phyloP scores from a whole-genome alignment of 2,113 vertebrate species.

The Coptodon rendalli region DNA sequence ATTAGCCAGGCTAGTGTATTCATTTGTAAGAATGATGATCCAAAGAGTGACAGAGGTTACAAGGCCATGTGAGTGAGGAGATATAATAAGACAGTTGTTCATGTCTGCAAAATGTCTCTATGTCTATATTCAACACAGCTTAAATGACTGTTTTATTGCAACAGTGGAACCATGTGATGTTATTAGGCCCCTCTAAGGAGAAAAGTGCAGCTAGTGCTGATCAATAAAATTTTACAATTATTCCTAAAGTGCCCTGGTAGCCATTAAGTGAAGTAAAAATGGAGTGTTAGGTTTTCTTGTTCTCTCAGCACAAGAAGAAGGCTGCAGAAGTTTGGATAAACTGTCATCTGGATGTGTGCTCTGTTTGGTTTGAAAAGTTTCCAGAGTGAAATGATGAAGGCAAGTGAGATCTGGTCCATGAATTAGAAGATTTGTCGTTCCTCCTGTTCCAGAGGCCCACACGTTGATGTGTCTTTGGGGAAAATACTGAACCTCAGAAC shows the following conservation, averaged over 20 bases:
- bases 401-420: neutral
- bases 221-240: conserved; percentile 57
- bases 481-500: neutral
- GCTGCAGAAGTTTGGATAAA: conserved; percentile 12
- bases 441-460: neutral
- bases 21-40: conserved; percentile 34
- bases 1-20: conserved; percentile 18
- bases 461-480: neutral
- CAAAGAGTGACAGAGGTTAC: conserved; percentile 39
- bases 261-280: conserved; percentile 35
- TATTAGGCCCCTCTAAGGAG: conserved; percentile 8
- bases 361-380: conserved; percentile 15
- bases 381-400: neutral
- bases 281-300: conserved; percentile 23
- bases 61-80: neutral
- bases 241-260: conserved; percentile 22
- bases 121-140: neutral
- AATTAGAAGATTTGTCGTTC: neutral
- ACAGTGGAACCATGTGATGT: conserved; percentile 8
- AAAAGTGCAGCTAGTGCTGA: conserved; percentile 36
- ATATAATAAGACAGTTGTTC: conserved; percentile 3
- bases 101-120: conserved; percentile 7
- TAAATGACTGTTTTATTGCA: conserved; percentile 31
- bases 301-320: neutral
- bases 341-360: conserved; percentile 38